Base-by-base conservation (phyloP, 2,888 invertebrate genomes). In the Pammene fasciana region DNA sequence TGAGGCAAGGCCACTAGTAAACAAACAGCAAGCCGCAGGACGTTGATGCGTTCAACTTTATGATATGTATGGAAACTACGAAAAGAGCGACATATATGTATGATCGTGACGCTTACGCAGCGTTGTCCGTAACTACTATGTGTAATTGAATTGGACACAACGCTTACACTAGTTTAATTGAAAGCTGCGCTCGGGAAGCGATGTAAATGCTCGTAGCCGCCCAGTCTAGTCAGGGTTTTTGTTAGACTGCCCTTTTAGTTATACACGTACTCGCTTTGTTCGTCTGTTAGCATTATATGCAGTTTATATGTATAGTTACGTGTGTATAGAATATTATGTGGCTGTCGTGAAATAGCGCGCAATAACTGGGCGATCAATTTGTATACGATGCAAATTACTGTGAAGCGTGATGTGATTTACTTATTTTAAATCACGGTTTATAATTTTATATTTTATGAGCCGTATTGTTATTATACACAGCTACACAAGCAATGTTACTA, bases 201-300 rank as follows among this genome's bases (percentile, higher is more conserved):
- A n/a, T 34, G n/a, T 13, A 54, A 34, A 54, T n/a, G n/a, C n/a
- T n/a, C n/a, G n/a, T 54, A 2, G n/a, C 34, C 34, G n/a, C 5
- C 7, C 57, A 52, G 48, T 43, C 16, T 36, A 26, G 18, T 50
- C 64, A 64, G 16, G 11, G 64, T 38, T 45, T 34, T 50, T 26
- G 50, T 54, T 65, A 70, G 60, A 60, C 54, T 52, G 65, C 70
- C 10, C 41, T 65, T 60, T 70, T 60, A 55, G 48, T 46, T 65
- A 18, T 16, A 54, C 65, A 54, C 41, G 56, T 57, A 62, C 48
- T 16, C 38, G 45, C 54, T 65, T 64, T 70, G 57, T 70, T 46
- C 45, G 14, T 46, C 14, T 54, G 38, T 46, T n/a, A 65, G 65
- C 57, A 45, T 65, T 65, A 52, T 54, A 67, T 61, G 54, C 18